Percentiles rank a stretch among this genome's conserved stretches.
phyloP scores from a whole-genome alignment of 1,140 invertebrate genomes.

The Drosophila ficusphila region DNA sequence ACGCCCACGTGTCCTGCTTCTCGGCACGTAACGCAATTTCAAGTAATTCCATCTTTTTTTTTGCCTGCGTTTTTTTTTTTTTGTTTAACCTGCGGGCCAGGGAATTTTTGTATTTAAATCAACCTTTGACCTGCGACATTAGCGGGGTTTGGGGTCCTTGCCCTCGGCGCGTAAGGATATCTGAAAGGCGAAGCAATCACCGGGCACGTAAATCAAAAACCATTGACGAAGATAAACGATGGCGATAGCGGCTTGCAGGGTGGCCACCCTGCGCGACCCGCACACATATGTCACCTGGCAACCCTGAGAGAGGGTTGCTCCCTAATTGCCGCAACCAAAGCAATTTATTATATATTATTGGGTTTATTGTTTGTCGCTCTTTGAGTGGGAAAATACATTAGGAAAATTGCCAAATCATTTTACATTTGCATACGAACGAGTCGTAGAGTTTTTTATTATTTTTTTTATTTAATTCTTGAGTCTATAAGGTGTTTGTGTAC shows the following conservation, averaged over 20 bases:
- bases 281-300: constrained; percentile 28
- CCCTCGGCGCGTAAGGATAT: constrained; percentile 2
- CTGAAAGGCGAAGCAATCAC: constrained; percentile 42
- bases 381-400: neutral
- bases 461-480: too few species aligned
- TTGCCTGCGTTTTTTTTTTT: constrained; percentile 8
- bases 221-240: constrained; percentile 67
- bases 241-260: neutral
- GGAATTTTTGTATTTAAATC: constrained; percentile 63
- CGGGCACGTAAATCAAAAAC: constrained; percentile 66
- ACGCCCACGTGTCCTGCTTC: neutral
- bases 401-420: neutral
- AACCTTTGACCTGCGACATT: constrained; percentile 58
- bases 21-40: constrained; percentile 57
- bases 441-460: too few species aligned
- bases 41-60: too few species aligned
- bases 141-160: constrained; percentile 18
- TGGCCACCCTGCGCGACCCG: neutral
- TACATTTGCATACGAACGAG: neutral
- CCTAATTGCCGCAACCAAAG: constrained; percentile 5
- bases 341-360: constrained; percentile 18
- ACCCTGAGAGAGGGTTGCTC: neutral
- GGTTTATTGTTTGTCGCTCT: constrained; percentile 5
- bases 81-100: constrained; percentile 23
- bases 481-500: too few species aligned